Conservation (phyloP, 2,797 vertebrate species). For the Discoglossus pictus region DNA sequence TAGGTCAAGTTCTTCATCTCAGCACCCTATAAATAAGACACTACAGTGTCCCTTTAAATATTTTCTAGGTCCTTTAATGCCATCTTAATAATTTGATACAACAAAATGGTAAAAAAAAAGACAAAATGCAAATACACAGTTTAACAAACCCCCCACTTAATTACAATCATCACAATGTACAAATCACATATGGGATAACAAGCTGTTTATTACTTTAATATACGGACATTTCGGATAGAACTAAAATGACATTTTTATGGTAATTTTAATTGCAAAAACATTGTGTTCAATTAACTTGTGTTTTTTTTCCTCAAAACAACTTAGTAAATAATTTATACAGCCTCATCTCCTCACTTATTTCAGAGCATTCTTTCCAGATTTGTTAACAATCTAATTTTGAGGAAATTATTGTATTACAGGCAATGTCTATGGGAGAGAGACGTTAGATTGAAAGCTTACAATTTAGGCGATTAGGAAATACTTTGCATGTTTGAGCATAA, state of each 20-base stretch:
- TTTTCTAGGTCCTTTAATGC: too few species aligned
- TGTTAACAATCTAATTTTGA: conserved; percentile 15
- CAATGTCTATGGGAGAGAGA: too few species aligned
- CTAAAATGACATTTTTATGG: conserved; percentile 33
- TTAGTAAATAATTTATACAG: conserved; percentile 6
- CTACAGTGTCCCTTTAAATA: too few species aligned
- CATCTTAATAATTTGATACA: too few species aligned
- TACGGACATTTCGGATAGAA: conserved; percentile 16
- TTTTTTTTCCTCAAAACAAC: conserved; percentile 31
- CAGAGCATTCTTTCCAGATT: conserved; percentile 15
- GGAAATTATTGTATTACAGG: conserved; percentile 21
- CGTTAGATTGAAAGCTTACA: too few species aligned
- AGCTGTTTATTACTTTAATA: conserved; percentile 21
- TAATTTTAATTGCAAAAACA: conserved; percentile 46
- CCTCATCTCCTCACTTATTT: neutral
- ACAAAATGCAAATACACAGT: neutral
- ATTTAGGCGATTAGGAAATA: too few species aligned
- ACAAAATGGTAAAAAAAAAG: neutral
- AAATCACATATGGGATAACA: conserved; percentile 1
- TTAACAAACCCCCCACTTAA: neutral
- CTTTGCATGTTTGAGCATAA: too few species aligned
- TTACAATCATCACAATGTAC: conserved; percentile 18
- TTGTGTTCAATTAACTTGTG: conserved; percentile 22
- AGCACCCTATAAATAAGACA: too few species aligned
- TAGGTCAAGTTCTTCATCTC: too few species aligned